Evolutionary conservation across 2,113 vertebrate species (phyloP), one percentile per base, ranked within the genome.

Genomic region (Bombycilla garrulus): DNA sequence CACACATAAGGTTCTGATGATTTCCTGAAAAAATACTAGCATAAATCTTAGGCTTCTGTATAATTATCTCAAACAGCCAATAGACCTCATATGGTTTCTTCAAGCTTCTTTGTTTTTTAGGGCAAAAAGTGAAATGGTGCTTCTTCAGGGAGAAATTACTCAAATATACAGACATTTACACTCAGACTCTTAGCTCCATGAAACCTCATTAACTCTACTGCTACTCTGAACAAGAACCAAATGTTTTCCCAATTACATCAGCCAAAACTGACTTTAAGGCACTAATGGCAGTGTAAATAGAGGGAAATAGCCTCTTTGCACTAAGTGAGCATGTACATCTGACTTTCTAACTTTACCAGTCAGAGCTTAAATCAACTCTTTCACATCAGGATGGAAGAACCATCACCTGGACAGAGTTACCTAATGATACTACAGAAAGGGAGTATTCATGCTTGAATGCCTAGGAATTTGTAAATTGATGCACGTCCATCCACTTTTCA

Each of bases 11-110:
- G 17, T 62, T 90, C 80, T 92, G 31, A 78, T 67, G 38, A 61
- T 93, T 94, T 81, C 28, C 45, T 61, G 42, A 88, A 42, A 76
- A 93, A 81, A 91, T 18, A 72, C 8, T 38, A 87, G 35, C 66
- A 95, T 92, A 78, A 82, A 82, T 95, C 57, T 86, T 26, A 17
- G 12, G 6, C 29, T 78, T 57, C 76, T 67, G 29, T 65, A 42
- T 54, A 88, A 91, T 95, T 91, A 95, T 72, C 84, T 82, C 72
- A 57, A 91, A 44, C n/a, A 84, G 23, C n/a, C 31, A 45, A 50
- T 9, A 82, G 66, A 82, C 15, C 45, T 91, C 92, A 40, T 47
- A 47, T 9, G 17, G 60, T 69, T 85, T 74, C 83, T 81, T 82
- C 69, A 57, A 60, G 66, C 35, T 6, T 74, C 54, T 86, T 87